Evolutionary conservation across 2,888 invertebrate genomes (phyloP).

Genomic region (Microctonus brassicae): DNA sequence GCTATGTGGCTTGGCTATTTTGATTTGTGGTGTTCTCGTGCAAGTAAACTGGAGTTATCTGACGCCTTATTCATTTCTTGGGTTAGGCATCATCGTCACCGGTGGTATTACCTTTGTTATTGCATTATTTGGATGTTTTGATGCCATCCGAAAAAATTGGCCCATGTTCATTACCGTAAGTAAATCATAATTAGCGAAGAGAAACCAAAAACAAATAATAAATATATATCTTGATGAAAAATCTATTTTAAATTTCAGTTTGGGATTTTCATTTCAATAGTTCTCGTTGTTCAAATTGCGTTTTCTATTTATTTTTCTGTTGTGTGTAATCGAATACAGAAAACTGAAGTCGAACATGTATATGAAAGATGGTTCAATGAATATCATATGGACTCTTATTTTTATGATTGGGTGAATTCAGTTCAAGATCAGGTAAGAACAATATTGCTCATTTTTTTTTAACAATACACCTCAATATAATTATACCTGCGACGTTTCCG

Average conservation of each 20-base stretch:
- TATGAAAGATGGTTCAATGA: slow-evolving; percentile 64
- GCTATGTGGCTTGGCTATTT: slow-evolving; percentile 80
- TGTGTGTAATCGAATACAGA: slow-evolving; percentile 73
- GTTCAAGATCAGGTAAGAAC: slow-evolving; percentile 75
- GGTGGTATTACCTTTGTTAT: slow-evolving; percentile 75
- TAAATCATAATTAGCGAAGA: background rate
- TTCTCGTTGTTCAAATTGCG: slow-evolving; percentile 81
- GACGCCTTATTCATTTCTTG: too few relatives aligned
- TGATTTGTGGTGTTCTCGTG: slow-evolving; percentile 77
- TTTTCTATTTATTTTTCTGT: slow-evolving; percentile 78
- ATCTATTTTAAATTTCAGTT: slow-evolving; percentile 71
- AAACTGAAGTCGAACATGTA: slow-evolving; percentile 70
- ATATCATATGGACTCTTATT: slow-evolving; percentile 69
- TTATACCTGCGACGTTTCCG: too few relatives aligned
- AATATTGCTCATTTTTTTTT: too few relatives aligned
- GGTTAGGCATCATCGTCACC: slow-evolving; percentile 77
- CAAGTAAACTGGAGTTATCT: slow-evolving; percentile 72
- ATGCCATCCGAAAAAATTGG: slow-evolving; percentile 64
- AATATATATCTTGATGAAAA: background rate
- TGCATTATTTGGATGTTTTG: slow-evolving; percentile 68
- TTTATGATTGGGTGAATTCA: slow-evolving; percentile 74
- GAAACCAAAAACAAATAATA: background rate
- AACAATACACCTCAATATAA: background rate
- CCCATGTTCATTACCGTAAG: slow-evolving; percentile 67
- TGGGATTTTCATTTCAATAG: slow-evolving; percentile 78